Evolutionary conservation across 2,888 invertebrate species (phyloP), one percentile per base, ranked within the genome.

Genomic region (Eupelmus urozonus): DNA sequence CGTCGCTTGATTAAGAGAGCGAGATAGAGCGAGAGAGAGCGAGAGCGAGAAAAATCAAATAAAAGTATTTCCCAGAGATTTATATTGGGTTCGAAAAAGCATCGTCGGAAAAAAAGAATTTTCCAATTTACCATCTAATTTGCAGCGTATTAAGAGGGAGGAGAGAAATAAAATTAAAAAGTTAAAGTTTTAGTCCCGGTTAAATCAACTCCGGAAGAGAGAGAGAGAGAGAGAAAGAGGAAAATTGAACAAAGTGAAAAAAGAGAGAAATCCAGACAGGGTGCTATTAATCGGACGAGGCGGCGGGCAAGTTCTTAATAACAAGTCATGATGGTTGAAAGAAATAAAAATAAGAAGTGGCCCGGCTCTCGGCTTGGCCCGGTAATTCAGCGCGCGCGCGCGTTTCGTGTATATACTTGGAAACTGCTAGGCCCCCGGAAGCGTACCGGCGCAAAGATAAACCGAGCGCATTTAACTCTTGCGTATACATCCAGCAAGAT

Each of bases 381-480:
- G 34, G 34, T 34, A 34, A 34, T 34, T 34, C n/a, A n/a, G 16
- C 49, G 49, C 2, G 13, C 16, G 13, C 49, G 55, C 13, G 5
- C 23, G 49, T 23, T 16, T 27, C 2, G 25, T 45, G 20, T 34
- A 29, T 18, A 20, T 53, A 34, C 34, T 65, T 27, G n/a, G 49
- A 40, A 65, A 65, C 25, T 65, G n/a, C 11, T 42, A 16, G 62
- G 62, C 23, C 9, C 20, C 20, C 27, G 45, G 59, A 20, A 45
- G 40, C 55, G 16, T 40, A n/a, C 40, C 40, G 74, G n/a, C 23
- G 29, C 34, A 34, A 66, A 75, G 75, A 74, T 25, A 74, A 74
- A 74, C 74, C 49, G 55, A 63, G 51, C 34, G 25, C 60, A 51
- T 60, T 55, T 55, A 63, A 23, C 51, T 71, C 20, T 13, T 29